Conservation (phyloP, 2,888 invertebrate species). For the Cheilosia impressa region DNA sequence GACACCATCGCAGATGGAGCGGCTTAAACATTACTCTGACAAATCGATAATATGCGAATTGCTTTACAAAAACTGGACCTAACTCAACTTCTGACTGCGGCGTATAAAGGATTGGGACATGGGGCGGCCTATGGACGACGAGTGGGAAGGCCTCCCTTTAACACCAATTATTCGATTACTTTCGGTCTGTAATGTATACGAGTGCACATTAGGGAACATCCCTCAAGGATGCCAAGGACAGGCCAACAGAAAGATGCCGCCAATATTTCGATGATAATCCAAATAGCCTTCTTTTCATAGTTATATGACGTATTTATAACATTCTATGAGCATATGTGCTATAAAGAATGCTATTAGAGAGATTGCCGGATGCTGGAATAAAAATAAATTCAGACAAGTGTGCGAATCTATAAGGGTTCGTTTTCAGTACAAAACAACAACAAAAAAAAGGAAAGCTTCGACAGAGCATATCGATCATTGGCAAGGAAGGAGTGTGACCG, state of each 20-base stretch:
- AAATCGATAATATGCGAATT: constrained; percentile 54
- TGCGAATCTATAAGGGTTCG: constrained; percentile 49
- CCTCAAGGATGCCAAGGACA: background rate
- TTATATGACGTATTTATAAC: constrained; percentile 44
- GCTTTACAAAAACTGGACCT: constrained; percentile 32
- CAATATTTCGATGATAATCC: constrained; percentile 49
- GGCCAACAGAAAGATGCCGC: constrained; percentile 37
- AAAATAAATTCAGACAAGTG: constrained; percentile 64
- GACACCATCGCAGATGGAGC: constrained; percentile 67
- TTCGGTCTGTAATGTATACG: background rate
- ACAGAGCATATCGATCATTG: constrained; percentile 63
- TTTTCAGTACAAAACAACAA: constrained; percentile 5
- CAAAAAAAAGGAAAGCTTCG: constrained; percentile 23
- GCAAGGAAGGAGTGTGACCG: constrained; percentile 51
- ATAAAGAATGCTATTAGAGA: constrained; percentile 74
- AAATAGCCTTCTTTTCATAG: constrained; percentile 23
- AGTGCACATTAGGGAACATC: background rate
- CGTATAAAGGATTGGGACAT: background rate
- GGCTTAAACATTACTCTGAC: constrained; percentile 44
- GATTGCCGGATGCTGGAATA: constrained; percentile 55
- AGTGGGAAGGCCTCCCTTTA: no score
- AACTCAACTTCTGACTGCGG: constrained; percentile 18
- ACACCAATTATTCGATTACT: constrained; percentile 7
- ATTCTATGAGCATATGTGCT: constrained; percentile 39
- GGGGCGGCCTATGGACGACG: no score